A percentile compares a stretch with the other conserved stretches of the same genome.
Evolutionary conservation across 2,113 vertebrate genomes (phyloP).

Genomic region (Mustelus asterias): DNA sequence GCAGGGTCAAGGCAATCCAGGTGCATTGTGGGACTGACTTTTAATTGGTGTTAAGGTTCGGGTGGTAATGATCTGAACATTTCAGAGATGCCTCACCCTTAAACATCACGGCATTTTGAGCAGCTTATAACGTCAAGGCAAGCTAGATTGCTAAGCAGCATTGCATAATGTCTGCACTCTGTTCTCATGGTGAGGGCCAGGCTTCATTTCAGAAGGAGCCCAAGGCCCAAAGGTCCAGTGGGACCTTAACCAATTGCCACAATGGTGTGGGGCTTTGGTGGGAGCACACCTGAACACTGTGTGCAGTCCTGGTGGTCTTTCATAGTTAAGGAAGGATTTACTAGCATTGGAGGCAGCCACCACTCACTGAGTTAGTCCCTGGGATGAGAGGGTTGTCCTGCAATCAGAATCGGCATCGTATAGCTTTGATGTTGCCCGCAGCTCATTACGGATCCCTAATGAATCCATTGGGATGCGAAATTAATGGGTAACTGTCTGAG

Average conservation of each 20-base stretch:
- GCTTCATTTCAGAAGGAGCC: not conserved
- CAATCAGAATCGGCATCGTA: too few relatives aligned
- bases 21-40: not conserved
- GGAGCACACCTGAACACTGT: too few relatives aligned
- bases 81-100: not conserved
- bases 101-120: not conserved
- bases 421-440: too few relatives aligned
- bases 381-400: too few relatives aligned
- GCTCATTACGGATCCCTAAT: too few relatives aligned
- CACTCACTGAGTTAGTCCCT: too few relatives aligned
- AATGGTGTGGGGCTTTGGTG: too few relatives aligned
- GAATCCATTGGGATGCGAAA: too few relatives aligned
- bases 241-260: not conserved
- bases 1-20: not conserved
- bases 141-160: not conserved
- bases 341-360: too few relatives aligned
- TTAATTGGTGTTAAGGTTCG: not conserved
- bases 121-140: not conserved
- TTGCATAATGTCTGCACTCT: not conserved
- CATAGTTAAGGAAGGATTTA: too few relatives aligned
- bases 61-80: not conserved
- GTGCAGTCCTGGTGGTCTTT: too few relatives aligned
- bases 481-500: not conserved
- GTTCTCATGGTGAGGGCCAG: not conserved
- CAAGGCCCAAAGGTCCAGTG: not conserved